Evolutionary conservation across 2,797 vertebrate genomes (phyloP).

Genomic region (Molossus alvarezi): DNA sequence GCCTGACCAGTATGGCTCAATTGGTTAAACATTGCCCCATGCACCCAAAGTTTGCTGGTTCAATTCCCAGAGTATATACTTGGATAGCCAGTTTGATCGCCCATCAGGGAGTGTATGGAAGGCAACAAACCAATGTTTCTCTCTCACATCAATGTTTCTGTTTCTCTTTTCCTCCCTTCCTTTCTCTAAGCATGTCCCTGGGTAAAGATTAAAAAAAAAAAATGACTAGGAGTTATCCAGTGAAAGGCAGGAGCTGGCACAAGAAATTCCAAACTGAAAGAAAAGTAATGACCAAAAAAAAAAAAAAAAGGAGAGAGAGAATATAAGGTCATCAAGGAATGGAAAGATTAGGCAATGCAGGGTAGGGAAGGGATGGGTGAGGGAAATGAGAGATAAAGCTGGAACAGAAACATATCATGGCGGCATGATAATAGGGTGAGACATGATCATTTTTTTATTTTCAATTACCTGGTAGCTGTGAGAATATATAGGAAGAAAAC

Average conservation of each 20-base stretch:
- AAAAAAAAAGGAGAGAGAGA: background rate
- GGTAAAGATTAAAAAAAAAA: background rate
- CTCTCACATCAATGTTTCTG: too few species aligned
- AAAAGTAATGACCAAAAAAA: background rate
- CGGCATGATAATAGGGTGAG: background rate
- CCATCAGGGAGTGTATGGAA: background rate
- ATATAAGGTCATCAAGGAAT: background rate
- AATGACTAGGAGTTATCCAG: background rate
- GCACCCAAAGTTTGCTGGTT: background rate
- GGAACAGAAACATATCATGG: background rate
- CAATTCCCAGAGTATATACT: background rate
- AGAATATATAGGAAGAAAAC: background rate
- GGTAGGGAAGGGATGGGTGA: background rate
- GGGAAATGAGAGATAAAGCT: background rate
- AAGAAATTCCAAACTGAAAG: background rate
- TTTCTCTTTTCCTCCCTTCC: too few species aligned
- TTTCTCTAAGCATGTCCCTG: too few species aligned
- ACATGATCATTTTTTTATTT: constrained; percentile 15
- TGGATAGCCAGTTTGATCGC: too few species aligned
- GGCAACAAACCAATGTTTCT: too few species aligned
- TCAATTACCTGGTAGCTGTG: background rate
- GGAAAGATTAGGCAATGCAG: background rate
- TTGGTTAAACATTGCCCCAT: background rate
- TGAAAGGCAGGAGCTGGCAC: background rate
- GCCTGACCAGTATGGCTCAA: too few species aligned